Conservation (phyloP, 2,888 invertebrate species). For the Ochropacha duplaris region DNA sequence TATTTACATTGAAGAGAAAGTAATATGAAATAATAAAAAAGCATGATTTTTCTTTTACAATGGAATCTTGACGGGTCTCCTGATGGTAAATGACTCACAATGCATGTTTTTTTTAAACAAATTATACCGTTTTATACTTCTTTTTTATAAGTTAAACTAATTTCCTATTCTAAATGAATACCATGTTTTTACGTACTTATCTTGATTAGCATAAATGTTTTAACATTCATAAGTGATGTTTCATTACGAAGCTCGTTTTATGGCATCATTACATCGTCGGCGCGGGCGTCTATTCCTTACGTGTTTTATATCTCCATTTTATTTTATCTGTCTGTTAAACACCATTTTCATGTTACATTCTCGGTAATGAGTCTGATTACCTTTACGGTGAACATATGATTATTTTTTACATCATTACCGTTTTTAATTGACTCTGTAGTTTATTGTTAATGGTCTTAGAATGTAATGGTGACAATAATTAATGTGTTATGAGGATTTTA, state of each 20-base stretch:
- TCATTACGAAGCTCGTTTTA: conserved; percentile 6
- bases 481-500: not conserved
- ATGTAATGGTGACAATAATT: conserved; percentile 2
- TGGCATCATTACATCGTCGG: conserved; percentile 4
- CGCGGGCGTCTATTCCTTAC: conserved; percentile 6
- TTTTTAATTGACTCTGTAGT: not conserved
- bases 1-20: too few species aligned
- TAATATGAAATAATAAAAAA: too few species aligned
- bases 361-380: conserved; percentile 10
- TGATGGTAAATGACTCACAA: too few species aligned
- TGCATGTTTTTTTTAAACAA: too few species aligned
- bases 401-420: not conserved
- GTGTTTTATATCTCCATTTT: conserved; percentile 30
- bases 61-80: too few species aligned
- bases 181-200: conserved; percentile 6
- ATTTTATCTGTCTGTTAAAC: conserved; percentile 30
- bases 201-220: conserved; percentile 24
- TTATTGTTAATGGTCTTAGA: not conserved
- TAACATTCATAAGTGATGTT: conserved; percentile 20
- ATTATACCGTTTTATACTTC: too few species aligned
- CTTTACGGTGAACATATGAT: conserved; percentile 2
- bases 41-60: too few species aligned
- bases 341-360: conserved; percentile 25
- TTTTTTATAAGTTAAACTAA: not conserved
- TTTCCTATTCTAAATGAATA: not conserved